These are phyloP conservation scores for Oreocharis arfaki DNA, from an alignment of 2,113 vertebrate species.

Conservation along the genomic window DNA sequence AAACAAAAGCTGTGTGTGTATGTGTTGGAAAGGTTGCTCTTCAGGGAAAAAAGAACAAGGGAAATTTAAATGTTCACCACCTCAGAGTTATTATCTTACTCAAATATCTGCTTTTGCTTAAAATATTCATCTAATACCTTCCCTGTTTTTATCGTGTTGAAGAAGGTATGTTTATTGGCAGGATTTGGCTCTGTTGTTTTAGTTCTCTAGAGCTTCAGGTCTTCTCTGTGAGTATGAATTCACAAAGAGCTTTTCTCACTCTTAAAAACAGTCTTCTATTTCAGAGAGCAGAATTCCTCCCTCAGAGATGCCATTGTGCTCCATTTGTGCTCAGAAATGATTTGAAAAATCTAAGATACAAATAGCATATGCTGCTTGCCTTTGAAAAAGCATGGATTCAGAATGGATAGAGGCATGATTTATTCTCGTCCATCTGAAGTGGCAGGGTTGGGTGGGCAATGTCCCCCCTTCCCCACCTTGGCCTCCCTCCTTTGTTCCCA, in stretches of 20 bases:
- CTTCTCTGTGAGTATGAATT: background rate
- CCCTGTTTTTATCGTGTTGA: background rate
- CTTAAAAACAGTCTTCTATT: slow-evolving; percentile 1
- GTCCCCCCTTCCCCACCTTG: background rate
- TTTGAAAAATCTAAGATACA: background rate
- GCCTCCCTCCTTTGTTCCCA: background rate
- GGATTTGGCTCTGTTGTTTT: background rate
- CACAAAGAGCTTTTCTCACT: slow-evolving; percentile 1
- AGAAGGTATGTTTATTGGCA: background rate
- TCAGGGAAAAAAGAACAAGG: background rate
- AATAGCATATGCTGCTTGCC: background rate
- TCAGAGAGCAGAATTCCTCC: slow-evolving; percentile 10
- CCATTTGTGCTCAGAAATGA: background rate
- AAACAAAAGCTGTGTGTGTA: background rate
- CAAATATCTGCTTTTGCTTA: background rate
- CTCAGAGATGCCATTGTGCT: background rate
- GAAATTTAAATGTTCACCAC: background rate
- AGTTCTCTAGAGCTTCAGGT: background rate
- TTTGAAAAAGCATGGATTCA: background rate
- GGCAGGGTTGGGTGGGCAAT: background rate
- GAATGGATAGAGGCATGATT: background rate
- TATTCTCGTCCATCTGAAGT: background rate
- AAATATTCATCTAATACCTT: background rate
- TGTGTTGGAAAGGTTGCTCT: background rate
- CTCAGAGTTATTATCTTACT: background rate